Evolutionary conservation across 2,888 invertebrate genomes (phyloP), one percentile per base, ranked within the genome.

Genomic region (Allygus modestus): DNA sequence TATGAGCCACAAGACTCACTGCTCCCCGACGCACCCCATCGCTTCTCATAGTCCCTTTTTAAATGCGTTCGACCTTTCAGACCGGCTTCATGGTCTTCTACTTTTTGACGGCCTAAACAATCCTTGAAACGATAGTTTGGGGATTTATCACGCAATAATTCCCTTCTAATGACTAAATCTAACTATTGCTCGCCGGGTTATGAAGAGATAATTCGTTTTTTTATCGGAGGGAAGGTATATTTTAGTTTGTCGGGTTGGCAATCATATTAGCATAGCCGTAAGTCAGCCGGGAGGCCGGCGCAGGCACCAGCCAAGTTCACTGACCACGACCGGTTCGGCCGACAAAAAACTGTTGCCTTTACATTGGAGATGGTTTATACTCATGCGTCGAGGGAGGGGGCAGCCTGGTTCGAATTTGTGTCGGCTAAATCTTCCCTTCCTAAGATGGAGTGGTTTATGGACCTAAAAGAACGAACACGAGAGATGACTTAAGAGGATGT

Each of bases 301-400:
- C 46, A 43, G 75, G n/a, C 20, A n/a, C n/a, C 46, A 33, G 51
- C 31, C n/a, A 77, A 23, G 75, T 77, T 77, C 75, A 77, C 23
- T 77, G 75, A 77, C 77, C 79, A 79, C 28, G 58, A 79, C 79
- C 79, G 79, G 79, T 79, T 77, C 51, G 28, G 58, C 79, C 79
- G 79, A 79, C 79, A 58, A 79, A 46, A 51, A 77, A 77, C 77
- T 73, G 51, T 37, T 79, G 54, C 58, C 79, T 79, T 58, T 79
- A 79, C 79, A 79, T 79, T 79, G 79, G 79, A 79, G 79, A 79
- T 79, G 79, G 79, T 79, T 79, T 79, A 79, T 79, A 79, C 79
- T 20, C 77, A 31, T 43, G 73, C 43, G 73, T 33, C 69, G 7
- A 9, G 31, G 65, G 65, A 65, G 77, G 77, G 41, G 41, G 41